Percentiles rank a stretch among this genome's conserved stretches.
These are phyloP conservation scores for Okamejei kenojei DNA, from an alignment of 2,797 vertebrate species.

Conservation along the genomic window DNA sequence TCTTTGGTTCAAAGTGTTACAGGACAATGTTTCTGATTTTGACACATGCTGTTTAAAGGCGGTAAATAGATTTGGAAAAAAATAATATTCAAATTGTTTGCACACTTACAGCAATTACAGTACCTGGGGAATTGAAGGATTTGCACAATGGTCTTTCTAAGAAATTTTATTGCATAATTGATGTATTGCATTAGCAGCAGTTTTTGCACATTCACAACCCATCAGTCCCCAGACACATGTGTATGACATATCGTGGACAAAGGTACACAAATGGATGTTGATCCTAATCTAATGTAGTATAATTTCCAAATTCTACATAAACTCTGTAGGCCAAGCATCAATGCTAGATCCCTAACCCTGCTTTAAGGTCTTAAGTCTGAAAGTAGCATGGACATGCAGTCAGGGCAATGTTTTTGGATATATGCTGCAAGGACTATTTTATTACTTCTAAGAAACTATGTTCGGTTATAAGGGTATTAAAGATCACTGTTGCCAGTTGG, in stretches of 20 bases:
- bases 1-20: neutral
- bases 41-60: neutral
- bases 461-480: neutral
- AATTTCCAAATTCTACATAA: neutral
- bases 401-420: neutral
- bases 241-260: neutral
- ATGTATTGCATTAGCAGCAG: neutral
- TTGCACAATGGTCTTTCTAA: neutral
- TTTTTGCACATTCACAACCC: neutral
- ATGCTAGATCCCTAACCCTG: neutral
- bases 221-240: neutral
- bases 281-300: constrained; percentile 14
- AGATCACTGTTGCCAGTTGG: neutral
- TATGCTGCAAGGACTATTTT: neutral
- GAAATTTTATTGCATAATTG: neutral
- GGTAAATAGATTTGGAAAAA: neutral
- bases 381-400: neutral
- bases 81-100: constrained; percentile 10
- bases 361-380: neutral
- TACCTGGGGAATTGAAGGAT: neutral
- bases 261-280: neutral
- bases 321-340: neutral
- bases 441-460: neutral
- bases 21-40: neutral
- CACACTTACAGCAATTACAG: neutral